Percentiles rank a stretch among this genome's conserved stretches.
Conservation (phyloP, 1,140 invertebrate genomes). For the Lucilia sericata region DNA sequence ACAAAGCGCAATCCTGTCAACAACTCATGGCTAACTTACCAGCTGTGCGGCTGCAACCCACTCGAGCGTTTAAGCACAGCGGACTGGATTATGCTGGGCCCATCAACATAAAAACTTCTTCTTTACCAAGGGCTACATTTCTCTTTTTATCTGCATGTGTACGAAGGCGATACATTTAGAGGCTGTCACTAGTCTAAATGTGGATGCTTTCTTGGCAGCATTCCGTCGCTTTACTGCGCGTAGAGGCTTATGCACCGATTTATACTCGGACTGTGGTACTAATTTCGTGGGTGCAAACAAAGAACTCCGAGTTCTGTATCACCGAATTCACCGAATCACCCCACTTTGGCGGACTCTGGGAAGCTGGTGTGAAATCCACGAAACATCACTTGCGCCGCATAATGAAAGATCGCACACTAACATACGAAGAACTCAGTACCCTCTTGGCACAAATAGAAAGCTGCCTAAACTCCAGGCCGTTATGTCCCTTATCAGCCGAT, state of each 20-base stretch:
- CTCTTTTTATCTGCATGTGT: constrained; percentile 55
- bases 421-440: constrained; percentile 54
- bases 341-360: too few species aligned
- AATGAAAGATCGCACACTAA: constrained; percentile 51
- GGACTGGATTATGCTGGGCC: constrained; percentile 48
- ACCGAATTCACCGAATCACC: too few species aligned
- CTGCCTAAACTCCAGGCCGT: too few species aligned
- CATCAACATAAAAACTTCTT: constrained; percentile 25
- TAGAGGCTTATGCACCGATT: background rate
- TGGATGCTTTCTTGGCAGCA: background rate
- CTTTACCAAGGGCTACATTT: constrained; percentile 54
- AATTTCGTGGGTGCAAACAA: too few species aligned
- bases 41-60: background rate
- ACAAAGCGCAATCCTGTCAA: too few species aligned
- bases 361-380: too few species aligned
- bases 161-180: too few species aligned
- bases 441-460: constrained; percentile 46
- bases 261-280: too few species aligned
- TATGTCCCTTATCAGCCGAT: constrained; percentile 52
- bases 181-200: constrained; percentile 54
- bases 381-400: constrained; percentile 41
- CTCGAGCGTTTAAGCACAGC: background rate
- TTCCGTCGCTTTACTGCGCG: background rate
- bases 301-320: too few species aligned
- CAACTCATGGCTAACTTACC: too few species aligned